Conservation (phyloP, 2,797 vertebrate species). For the Lacerta agilis region DNA sequence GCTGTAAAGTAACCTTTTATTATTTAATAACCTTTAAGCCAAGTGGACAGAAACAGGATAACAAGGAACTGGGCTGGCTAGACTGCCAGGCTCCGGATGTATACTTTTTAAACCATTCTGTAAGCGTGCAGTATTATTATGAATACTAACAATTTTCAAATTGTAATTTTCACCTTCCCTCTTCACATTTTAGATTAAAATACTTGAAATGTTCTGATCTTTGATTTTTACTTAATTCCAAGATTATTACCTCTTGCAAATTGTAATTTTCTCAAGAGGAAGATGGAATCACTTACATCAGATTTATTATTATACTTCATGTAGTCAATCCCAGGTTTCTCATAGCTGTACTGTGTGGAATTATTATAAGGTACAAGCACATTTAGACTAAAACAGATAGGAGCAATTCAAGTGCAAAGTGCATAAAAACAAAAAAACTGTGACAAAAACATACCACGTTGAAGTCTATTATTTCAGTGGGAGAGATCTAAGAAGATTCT, state of each 20-base stretch:
- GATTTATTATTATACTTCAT: not conserved
- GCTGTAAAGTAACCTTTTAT: not conserved
- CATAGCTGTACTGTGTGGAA: not conserved
- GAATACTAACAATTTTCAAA: conserved; percentile 20
- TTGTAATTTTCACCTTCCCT: conserved; percentile 45
- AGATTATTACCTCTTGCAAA: conserved; percentile 13
- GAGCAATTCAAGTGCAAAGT: not conserved
- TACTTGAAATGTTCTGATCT: conserved; percentile 30
- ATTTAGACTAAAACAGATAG: not conserved
- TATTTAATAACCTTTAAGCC: not conserved
- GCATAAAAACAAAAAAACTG: conserved; percentile 19
- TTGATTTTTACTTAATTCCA: conserved; percentile 52
- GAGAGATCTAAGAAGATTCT: not conserved
- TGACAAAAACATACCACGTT: not conserved
- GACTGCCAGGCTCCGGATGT: conserved; percentile 3
- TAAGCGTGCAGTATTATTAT: conserved; percentile 38
- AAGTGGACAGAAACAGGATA: conserved; percentile 13
- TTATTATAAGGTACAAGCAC: not conserved
- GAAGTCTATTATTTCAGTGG: not conserved
- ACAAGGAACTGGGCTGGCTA: conserved; percentile 17
- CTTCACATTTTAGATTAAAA: conserved; percentile 41
- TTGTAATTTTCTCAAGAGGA: conserved; percentile 17
- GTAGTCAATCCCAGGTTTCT: conserved; percentile 24
- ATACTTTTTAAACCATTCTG: conserved; percentile 13
- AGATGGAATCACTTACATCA: conserved; percentile 15